These are phyloP conservation scores for Tenthredo scrophulariae DNA, from an alignment of 2,888 invertebrate species.

Conservation along the genomic window DNA sequence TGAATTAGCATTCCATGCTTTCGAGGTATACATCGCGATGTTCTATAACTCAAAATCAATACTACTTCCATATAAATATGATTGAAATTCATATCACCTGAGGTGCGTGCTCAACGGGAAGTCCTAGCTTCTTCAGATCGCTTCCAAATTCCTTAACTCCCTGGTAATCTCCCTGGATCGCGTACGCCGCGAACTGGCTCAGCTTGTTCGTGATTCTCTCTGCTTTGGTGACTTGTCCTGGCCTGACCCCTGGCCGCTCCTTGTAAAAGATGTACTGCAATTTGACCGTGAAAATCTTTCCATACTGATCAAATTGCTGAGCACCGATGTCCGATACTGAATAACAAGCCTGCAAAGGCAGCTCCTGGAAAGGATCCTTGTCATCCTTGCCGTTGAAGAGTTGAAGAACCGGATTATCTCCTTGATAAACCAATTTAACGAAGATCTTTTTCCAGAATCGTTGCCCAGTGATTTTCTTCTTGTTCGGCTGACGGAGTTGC, in stretches of 20 bases:
- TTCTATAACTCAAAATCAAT: neutral
- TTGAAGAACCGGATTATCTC: conserved; percentile 92
- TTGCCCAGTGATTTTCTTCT: conserved; percentile 97
- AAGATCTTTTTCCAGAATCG: conserved; percentile 99
- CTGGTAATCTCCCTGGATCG: conserved; percentile 95
- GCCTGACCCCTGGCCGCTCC: conserved; percentile 96
- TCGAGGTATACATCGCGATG: neutral
- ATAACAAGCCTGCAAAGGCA: conserved; percentile 96
- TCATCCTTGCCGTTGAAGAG: conserved; percentile 90
- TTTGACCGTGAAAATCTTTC: conserved; percentile 99
- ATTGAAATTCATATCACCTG: conserved; percentile 81
- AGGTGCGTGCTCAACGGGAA: conserved; percentile 98
- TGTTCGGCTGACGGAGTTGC: conserved; percentile 96
- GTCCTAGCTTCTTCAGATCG: conserved; percentile 94
- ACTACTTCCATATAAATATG: neutral
- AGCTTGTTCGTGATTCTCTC: conserved; percentile 94
- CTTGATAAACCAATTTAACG: conserved; percentile 88
- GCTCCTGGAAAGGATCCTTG: conserved; percentile 96
- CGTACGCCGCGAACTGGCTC: conserved; percentile 95
- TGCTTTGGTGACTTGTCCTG: conserved; percentile 96
- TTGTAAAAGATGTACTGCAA: conserved; percentile 98
- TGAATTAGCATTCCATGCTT: neutral
- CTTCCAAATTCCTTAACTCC: conserved; percentile 96
- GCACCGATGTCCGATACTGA: conserved; percentile 96
- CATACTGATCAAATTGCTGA: conserved; percentile 99